Conservation (phyloP, 2,113 vertebrate genomes). For the Ginglymostoma cirratum region DNA sequence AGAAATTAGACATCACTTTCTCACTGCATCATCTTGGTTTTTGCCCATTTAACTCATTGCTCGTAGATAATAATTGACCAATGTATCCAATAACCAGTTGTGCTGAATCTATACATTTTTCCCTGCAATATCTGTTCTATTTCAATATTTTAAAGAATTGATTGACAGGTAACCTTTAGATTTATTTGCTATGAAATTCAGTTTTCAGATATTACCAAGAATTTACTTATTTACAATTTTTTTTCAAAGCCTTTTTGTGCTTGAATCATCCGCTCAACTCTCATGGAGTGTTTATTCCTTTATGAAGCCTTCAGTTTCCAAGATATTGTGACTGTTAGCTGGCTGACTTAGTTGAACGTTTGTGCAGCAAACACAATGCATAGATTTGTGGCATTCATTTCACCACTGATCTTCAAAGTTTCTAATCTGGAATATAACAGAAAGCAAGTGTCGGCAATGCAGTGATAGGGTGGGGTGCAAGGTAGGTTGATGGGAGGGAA, state of each 20-base stretch:
- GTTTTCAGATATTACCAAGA: not conserved
- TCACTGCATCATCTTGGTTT: not conserved
- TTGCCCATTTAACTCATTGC: not conserved
- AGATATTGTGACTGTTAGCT: not conserved
- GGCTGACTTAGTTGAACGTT: not conserved
- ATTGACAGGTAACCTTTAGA: not conserved
- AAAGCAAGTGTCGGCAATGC: not conserved
- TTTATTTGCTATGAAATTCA: not conserved
- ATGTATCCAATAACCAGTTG: not conserved
- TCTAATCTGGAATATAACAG: not conserved
- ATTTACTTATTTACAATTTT: not conserved
- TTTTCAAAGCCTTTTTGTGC: not conserved
- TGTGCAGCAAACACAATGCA: not conserved
- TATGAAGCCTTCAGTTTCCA: not conserved
- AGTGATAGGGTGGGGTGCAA: not conserved
- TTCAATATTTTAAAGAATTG: slow-evolving; percentile 7
- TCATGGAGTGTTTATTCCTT: not conserved
- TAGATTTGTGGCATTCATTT: not conserved
- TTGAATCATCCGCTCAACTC: not conserved
- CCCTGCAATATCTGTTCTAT: not conserved
- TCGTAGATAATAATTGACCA: not conserved
- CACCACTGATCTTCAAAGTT: not conserved
- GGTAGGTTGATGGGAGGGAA: not conserved
- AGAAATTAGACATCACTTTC: not conserved
- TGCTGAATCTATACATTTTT: not conserved